A percentile compares a stretch with the other conserved stretches of the same genome.
phyloP scores from a whole-genome alignment of 2,888 invertebrate genomes.

The Acronicta psi region DNA sequence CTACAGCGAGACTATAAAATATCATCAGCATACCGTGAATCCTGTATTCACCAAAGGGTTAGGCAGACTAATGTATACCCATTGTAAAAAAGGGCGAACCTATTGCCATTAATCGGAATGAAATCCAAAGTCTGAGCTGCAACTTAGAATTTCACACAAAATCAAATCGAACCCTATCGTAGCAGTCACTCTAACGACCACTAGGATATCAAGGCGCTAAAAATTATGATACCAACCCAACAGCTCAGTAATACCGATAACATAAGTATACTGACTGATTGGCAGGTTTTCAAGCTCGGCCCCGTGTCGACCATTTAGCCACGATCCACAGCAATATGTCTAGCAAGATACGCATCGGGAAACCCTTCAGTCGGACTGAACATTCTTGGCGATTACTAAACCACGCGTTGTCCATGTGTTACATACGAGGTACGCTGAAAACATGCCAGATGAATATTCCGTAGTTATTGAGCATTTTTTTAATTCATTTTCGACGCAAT shows the following conservation, averaged over 20 bases:
- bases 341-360: constrained; percentile 24
- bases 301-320: constrained; percentile 21
- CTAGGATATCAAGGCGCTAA: too few relatives aligned
- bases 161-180: too few relatives aligned
- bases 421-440: constrained; percentile 26
- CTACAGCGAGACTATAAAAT: too few relatives aligned
- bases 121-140: too few relatives aligned
- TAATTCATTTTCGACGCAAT: not conserved
- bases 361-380: constrained; percentile 33
- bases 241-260: not conserved
- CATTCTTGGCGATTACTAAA: constrained; percentile 12
- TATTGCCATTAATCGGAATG: too few relatives aligned
- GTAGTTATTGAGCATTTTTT: not conserved
- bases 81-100: too few relatives aligned
- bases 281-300: constrained; percentile 23
- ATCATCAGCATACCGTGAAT: too few relatives aligned
- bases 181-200: too few relatives aligned
- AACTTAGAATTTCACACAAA: too few relatives aligned
- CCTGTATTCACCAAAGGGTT: too few relatives aligned
- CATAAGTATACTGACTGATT: constrained; percentile 5
- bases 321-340: constrained; percentile 26
- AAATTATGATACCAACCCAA: too few relatives aligned
- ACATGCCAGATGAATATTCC: constrained; percentile 35
- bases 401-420: constrained; percentile 25
- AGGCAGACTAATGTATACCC: too few relatives aligned